Evolutionary conservation across 2,797 vertebrate genomes (phyloP), one percentile per base, ranked within the genome.

Genomic region (Muraenolepis orangiensis): DNA sequence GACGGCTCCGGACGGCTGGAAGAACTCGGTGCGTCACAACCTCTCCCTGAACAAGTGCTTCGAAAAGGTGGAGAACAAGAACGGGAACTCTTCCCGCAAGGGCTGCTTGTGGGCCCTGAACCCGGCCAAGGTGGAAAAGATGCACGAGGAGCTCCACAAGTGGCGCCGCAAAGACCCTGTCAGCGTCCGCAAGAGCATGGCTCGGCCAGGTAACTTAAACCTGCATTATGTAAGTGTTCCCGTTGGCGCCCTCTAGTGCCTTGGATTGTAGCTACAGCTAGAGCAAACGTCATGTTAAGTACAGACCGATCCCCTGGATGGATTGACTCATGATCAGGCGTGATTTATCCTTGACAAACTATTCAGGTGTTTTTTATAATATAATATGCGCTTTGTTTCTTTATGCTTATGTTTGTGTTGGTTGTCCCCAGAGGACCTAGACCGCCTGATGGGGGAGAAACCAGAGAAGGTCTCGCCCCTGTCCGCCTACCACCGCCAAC

Each of bases 1-100:
- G 98, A 98, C 96, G 5, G 98, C 98, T 14, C 98, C 98, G 1
- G 98, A 99, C n/a, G 98, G 98, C 40, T 99, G 98, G 98, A 99
- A 99, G 92, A 99, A 99, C 92, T 99, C 98, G 0, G 98, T 99
- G 51, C 95, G 98, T 71, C 98, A 99, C 93, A 99, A 99, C 75
- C 93, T 99, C 2, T 99, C 98, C 26, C 87, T 99, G 85, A 99
- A 99, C 91, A 99, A 99, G 82, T 99, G 98, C 87, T 99, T 99
- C 16, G 96, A 98, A 89, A 99, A 99, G 83, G 95, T 99, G 3
- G 98, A 99, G 85, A 98, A 96, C 89, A 98, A 97, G 83, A 96
- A 93, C 0, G 96, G 96, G 3, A 96, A 90, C 84, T 95, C 95
- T 0, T 98, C 97, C 13, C 87, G 98, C 13, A 99, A 99, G 83